Conservation (phyloP, 2,888 invertebrate genomes). For the Ormyrus thymus region DNA sequence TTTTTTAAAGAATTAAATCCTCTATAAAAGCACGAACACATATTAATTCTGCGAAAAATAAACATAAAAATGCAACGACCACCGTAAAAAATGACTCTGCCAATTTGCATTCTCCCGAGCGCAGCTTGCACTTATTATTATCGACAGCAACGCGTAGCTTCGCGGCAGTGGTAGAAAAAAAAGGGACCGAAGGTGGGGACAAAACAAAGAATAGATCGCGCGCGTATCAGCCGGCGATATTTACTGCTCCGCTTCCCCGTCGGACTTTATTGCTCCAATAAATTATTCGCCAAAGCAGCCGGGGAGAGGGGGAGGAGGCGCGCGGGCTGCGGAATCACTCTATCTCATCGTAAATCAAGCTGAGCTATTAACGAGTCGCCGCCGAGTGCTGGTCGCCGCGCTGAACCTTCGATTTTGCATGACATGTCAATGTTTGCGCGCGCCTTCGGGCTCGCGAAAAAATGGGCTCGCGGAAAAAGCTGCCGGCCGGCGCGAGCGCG, state of each 20-base stretch:
- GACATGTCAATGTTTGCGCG: slow-evolving; percentile 40
- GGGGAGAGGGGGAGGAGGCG: background rate
- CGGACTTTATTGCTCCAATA: slow-evolving; percentile 54
- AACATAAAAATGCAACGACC: no score
- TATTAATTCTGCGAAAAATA: no score
- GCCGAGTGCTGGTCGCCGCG: background rate
- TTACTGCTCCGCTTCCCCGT: slow-evolving; percentile 48
- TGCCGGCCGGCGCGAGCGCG: no score
- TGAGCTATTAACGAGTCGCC: slow-evolving; percentile 44
- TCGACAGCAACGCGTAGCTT: background rate
- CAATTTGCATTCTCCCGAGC: background rate
- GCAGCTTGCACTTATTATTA: background rate
- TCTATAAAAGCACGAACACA: no score
- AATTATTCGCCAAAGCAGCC: slow-evolving; percentile 21
- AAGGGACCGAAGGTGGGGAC: background rate
- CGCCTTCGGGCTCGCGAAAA: no score
- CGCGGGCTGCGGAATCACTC: slow-evolving; percentile 33
- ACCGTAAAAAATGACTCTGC: background rate
- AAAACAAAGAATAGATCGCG: background rate
- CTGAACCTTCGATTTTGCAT: slow-evolving; percentile 38
- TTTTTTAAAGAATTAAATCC: no score
- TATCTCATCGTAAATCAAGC: slow-evolving; percentile 49
- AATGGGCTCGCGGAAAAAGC: no score
- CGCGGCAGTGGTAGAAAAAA: background rate
- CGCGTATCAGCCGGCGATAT: slow-evolving; percentile 37